Evolutionary conservation across 1,140 invertebrate species (phyloP).

Genomic region (Portunus trituberculatus): DNA sequence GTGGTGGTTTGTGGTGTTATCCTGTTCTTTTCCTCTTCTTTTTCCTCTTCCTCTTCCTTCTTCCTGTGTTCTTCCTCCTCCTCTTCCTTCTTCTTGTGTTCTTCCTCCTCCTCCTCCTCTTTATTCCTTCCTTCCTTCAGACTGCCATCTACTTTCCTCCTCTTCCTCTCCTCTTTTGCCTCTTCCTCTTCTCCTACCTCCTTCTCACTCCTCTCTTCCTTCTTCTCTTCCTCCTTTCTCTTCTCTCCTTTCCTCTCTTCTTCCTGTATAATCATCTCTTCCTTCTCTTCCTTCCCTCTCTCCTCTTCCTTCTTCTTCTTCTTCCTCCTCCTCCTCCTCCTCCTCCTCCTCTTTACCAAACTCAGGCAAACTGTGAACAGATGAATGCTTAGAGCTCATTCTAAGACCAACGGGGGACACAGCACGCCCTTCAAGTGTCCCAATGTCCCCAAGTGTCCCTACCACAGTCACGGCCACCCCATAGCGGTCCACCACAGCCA

Average conservation of each 20-base stretch:
- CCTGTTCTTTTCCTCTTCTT: constrained; percentile 42
- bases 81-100: no score
- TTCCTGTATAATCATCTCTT: background rate
- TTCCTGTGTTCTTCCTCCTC: constrained; percentile 27
- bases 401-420: background rate
- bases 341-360: background rate
- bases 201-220: no score
- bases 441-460: constrained; percentile 36
- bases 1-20: no score
- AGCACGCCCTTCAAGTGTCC: background rate
- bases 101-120: no score
- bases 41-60: constrained; percentile 15
- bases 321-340: background rate
- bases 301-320: background rate
- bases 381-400: background rate
- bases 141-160: no score
- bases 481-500: constrained; percentile 62
- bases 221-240: background rate
- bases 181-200: background rate
- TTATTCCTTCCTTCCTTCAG: no score
- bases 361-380: background rate
- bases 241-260: background rate
- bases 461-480: constrained; percentile 65
- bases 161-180: no score
- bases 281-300: background rate